These are phyloP conservation scores for Benthosema pterotum DNA, from an alignment of 2,797 vertebrate genomes.

Conservation along the genomic window DNA sequence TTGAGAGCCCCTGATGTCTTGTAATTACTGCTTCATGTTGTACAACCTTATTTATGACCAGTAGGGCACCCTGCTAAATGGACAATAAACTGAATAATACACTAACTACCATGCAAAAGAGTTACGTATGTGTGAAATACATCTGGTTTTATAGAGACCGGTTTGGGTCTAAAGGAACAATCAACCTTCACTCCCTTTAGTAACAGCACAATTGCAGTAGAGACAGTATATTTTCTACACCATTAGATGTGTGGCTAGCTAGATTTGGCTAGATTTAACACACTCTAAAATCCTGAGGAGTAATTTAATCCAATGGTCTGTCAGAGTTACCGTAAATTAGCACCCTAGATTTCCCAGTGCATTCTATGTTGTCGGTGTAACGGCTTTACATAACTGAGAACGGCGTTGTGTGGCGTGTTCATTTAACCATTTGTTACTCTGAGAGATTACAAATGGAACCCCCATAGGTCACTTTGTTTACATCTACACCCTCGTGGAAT, in stretches of 20 bases:
- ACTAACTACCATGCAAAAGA: constrained; percentile 33
- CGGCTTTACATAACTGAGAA: constrained; percentile 54
- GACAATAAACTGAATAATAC: constrained; percentile 75
- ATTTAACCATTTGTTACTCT: too few relatives aligned
- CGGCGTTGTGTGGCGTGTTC: constrained; percentile 57
- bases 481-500: too few relatives aligned
- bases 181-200: constrained; percentile 26
- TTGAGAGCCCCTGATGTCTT: constrained; percentile 82
- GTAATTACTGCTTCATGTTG: constrained; percentile 80
- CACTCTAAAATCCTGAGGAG: constrained; percentile 1
- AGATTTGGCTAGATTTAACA: neutral
- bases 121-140: constrained; percentile 45
- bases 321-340: constrained; percentile 23
- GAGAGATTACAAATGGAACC: too few relatives aligned
- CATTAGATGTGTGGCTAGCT: neutral
- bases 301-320: constrained; percentile 46
- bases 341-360: neutral
- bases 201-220: constrained; percentile 25
- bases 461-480: too few relatives aligned
- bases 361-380: constrained; percentile 26
- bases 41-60: constrained; percentile 70
- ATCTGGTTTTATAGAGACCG: constrained; percentile 23
- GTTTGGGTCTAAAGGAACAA: constrained; percentile 53
- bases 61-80: constrained; percentile 70
- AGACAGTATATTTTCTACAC: constrained; percentile 21